These are phyloP conservation scores for Oceanodroma leucorhoa DNA, from an alignment of 2,797 vertebrate species.

Conservation along the genomic window DNA sequence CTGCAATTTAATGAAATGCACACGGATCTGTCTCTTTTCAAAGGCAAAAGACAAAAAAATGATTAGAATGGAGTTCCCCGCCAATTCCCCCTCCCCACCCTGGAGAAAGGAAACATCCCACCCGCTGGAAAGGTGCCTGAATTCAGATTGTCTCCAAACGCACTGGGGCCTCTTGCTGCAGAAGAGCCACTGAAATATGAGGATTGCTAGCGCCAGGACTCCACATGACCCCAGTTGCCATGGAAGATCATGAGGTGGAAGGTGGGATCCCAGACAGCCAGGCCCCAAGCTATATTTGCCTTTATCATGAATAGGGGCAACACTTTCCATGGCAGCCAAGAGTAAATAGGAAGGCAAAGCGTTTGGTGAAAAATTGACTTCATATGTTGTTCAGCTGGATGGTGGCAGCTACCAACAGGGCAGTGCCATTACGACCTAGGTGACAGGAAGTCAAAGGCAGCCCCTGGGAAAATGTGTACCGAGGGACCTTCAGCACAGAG, in stretches of 20 bases:
- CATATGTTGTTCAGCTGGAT: not conserved
- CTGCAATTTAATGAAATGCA: not conserved
- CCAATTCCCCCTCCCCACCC: not conserved
- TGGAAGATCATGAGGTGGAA: not conserved
- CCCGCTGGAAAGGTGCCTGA: rapidly evolving
- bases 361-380: not conserved
- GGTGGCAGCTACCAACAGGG: not conserved
- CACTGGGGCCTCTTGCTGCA: not conserved
- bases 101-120: not conserved
- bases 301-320: not conserved
- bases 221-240: not conserved
- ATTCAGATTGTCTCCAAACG: not conserved
- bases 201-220: not conserved
- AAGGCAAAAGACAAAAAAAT: not conserved
- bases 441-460: not conserved
- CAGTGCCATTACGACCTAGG: not conserved
- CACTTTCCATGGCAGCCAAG: not conserved
- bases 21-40: not conserved
- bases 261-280: not conserved
- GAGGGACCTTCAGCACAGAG: rapidly evolving
- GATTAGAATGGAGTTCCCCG: not conserved
- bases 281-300: not conserved
- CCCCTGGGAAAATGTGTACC: not conserved
- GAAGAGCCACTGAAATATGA: not conserved
- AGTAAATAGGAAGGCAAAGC: not conserved